Evolutionary conservation across 2,888 invertebrate species (phyloP), one percentile per base, ranked within the genome.

Genomic region (Cephus spinipes): DNA sequence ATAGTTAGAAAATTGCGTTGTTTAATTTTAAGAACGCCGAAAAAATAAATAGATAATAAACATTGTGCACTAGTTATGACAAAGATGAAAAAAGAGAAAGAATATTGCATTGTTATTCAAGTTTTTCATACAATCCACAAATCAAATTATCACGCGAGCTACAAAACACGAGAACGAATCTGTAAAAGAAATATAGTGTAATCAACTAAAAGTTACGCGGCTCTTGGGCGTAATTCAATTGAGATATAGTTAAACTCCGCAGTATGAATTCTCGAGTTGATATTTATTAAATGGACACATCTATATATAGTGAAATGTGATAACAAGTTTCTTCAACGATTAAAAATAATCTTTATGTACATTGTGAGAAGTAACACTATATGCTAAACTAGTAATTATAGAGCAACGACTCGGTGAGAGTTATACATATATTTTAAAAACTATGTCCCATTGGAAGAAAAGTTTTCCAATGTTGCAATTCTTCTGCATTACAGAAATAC

Each of bases 11-110:
- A 75, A 71, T 71, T 32, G 71, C 71, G 31, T 71, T 71, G 71
- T 71, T 71, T 71, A 71, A 69, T 30, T 71, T 71, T 71, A 71
- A 32, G 30, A 31, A 32, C 12, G 55, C 15, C 12, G 73, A 23
- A n/a, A 76, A 69, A 68, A 69, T 15, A 75, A 68, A 11, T 69
- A 69, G 69, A 69, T 30, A 73, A 23, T 73, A 55, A 73, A 40
- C 31, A 55, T 32, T n/a, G 36, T 31, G 30, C 32, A 77, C 74
- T 77, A 35, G 69, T 68, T 30, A 74, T 30, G 68, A 35, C 69
- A 32, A 74, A 74, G 69, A 69, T 23, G 30, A 35, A 34, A 75
- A 75, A 76, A 55, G 9, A 36, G 55, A 73, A 15, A 55, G 55
- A 55, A 55, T 55, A 23, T 55, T 55, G 55, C 23, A 55, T 55